These are phyloP conservation scores for Parochlus steinenii DNA, from an alignment of 2,888 invertebrate species.

Conservation along the genomic window DNA sequence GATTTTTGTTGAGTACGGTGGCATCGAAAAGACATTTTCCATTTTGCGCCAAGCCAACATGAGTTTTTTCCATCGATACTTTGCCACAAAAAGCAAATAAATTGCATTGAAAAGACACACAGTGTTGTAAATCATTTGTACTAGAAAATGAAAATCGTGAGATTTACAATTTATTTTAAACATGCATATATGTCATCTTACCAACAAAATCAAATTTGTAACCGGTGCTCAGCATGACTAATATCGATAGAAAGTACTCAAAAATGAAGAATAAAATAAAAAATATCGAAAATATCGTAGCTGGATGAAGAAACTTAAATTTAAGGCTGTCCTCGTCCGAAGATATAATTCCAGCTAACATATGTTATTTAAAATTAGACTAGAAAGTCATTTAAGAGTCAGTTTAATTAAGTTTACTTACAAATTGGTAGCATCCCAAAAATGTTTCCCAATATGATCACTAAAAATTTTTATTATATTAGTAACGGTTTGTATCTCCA, in stretches of 20 bases:
- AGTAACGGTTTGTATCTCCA: no score
- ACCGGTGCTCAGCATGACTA: not conserved
- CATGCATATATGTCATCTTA: no score
- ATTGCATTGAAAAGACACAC: constrained; percentile 5
- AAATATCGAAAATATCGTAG: constrained; percentile 5
- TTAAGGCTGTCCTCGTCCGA: constrained; percentile 1
- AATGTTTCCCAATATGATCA: no score
- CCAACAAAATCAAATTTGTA: no score
- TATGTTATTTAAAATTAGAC: no score
- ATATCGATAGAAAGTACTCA: constrained; percentile 1
- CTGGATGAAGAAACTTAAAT: constrained; percentile 5
- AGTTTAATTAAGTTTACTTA: no score
- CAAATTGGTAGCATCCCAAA: no score
- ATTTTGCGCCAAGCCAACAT: not conserved
- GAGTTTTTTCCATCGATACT: constrained; percentile 2
- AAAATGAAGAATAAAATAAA: constrained; percentile 1
- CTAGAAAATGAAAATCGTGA: not conserved
- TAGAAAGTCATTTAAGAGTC: no score
- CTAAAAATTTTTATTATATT: no score
- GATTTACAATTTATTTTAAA: no score
- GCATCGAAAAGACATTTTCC: constrained; percentile 4
- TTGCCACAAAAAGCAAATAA: constrained; percentile 7
- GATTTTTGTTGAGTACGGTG: constrained; percentile 7
- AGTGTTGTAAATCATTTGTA: constrained; percentile 9
- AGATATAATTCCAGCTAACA: constrained; percentile 6